Base-by-base conservation (phyloP, 2,113 vertebrate species). In the Hemicordylus capensis region DNA sequence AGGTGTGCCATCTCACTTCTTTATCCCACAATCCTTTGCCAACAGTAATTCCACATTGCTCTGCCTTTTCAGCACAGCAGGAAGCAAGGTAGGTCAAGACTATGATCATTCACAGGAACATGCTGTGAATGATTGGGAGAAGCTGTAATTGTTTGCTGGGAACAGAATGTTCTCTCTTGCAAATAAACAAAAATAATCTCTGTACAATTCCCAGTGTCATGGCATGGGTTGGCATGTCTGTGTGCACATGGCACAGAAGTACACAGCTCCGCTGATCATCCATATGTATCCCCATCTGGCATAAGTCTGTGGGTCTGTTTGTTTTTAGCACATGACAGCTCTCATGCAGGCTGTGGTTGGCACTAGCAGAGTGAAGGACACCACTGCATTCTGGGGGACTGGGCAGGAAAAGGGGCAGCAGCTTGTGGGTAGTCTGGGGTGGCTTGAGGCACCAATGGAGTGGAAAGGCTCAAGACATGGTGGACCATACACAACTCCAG, bases 361-460 rank as follows among this genome's bases (percentile, higher is more conserved):
- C 76, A 54, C 76, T 80, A 63, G 84, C 84, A 42, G 64, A 77
- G 42, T 51, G 67, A n/a, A 73, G 67, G 63, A n/a, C 6, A 17
- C 46, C 10, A 31, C 37, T 72, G 84, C 76, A 61, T 85, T 39
- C 56, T 46, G 56, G 46, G 46, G 20, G 73, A 46, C 73, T 44
- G 61, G 58, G 44, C 42, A 63, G 54, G 37, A 34, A 70, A 59
- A 70, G 42, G n/a, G 20, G 4, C 42, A 46, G 56, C 67, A 14
- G n/a, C 76, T 42, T 61, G 34, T 22, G 34, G 14, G 84, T 34
- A 54, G 42, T 63, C 24, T n/a, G 28, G 39, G 69, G 19, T 48
- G 81, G 42, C 42, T 63, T 80, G 84, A 80, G 84, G 44, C 56
- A 80, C 56, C 66, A 22, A 42, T 39, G 76, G 67, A 73, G n/a